A percentile compares a stretch with the other conserved stretches of the same genome.
phyloP scores from a whole-genome alignment of 2,113 vertebrate species.

The Scomber colias region DNA sequence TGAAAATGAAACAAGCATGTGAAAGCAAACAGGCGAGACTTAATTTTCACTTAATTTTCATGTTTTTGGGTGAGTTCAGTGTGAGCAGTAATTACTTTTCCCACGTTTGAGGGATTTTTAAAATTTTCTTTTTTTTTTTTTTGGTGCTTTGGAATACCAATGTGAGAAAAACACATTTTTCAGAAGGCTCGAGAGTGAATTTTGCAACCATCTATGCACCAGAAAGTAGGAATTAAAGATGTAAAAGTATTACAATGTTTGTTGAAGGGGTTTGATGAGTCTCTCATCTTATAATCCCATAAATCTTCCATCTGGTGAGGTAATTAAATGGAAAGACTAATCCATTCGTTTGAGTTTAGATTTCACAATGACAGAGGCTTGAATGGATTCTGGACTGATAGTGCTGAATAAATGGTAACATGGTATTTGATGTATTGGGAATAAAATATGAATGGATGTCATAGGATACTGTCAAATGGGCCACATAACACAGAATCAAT shows the following conservation, averaged over 20 bases:
- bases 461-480: constrained; percentile 2
- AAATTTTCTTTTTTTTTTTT: neutral
- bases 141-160: neutral
- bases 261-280: neutral
- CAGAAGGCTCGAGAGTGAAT: constrained; percentile 2
- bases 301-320: neutral
- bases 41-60: neutral
- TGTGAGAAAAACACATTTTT: constrained; percentile 12
- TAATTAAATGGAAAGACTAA: constrained; percentile 8
- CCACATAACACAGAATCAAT: constrained; percentile 11
- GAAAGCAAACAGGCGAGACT: neutral
- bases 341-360: neutral
- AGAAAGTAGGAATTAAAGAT: constrained; percentile 11
- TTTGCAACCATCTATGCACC: neutral
- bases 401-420: neutral
- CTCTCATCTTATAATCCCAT: constrained; percentile 10
- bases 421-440: constrained; percentile 2
- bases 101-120: neutral
- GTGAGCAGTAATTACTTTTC: constrained; percentile 18
- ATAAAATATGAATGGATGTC: constrained; percentile 20
- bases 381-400: constrained; percentile 5
- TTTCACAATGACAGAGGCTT: constrained; percentile 4
- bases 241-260: constrained; percentile 14
- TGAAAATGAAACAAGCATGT: neutral
- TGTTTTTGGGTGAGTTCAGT: neutral